Evolutionary conservation across 2,888 invertebrate species (phyloP).

Genomic region (Antheraea yamamai): DNA sequence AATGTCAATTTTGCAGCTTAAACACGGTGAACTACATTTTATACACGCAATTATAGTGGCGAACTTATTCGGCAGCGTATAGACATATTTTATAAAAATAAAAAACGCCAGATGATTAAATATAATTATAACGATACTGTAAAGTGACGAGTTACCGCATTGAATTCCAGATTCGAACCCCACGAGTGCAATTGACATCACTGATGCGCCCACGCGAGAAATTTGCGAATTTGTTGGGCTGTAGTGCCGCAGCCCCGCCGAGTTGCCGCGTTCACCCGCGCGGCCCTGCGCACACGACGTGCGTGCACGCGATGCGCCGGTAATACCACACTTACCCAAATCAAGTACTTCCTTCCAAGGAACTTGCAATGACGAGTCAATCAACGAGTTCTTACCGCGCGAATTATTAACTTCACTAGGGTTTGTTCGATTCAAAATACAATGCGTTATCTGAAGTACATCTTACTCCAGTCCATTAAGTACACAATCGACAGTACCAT

Average conservation of each 20-base stretch:
- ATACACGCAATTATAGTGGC: too few relatives aligned
- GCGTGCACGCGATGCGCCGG: neutral
- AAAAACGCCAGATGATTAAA: neutral
- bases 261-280: neutral
- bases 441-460: neutral
- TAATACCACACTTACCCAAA: conserved; percentile 29
- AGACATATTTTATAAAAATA: neutral
- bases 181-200: neutral
- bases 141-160: neutral
- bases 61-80: too few relatives aligned
- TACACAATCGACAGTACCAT: neutral
- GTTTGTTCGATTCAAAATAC: neutral
- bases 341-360: conserved; percentile 39
- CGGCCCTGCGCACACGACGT: neutral
- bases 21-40: too few relatives aligned
- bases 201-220: neutral
- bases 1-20: too few relatives aligned
- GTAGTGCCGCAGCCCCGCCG: neutral
- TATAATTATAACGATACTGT: neutral
- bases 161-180: neutral
- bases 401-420: neutral
- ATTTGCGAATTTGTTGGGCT: neutral
- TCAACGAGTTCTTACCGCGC: conserved; percentile 21
- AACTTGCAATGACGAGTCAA: conserved; percentile 14
- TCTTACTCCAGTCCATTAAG: neutral